phyloP scores from a whole-genome alignment of 2,113 vertebrate genomes.

The Colossoma macropomum region DNA sequence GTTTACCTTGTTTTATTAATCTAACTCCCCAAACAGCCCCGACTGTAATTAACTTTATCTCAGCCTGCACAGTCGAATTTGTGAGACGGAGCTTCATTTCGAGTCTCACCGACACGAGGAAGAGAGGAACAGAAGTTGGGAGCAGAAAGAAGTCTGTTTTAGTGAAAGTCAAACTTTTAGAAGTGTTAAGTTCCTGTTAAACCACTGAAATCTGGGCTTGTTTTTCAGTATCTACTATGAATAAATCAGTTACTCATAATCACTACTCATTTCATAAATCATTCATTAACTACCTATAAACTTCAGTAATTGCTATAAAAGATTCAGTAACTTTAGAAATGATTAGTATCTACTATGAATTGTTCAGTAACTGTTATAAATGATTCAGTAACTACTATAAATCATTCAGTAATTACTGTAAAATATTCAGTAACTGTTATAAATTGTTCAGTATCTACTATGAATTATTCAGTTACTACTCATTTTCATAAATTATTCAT shows the following conservation, averaged over 20 bases:
- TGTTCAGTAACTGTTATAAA: no score
- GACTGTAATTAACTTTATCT: conserved; percentile 8
- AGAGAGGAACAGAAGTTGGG: not conserved
- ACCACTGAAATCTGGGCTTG: no score
- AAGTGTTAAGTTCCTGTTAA: not conserved
- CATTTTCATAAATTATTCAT: no score
- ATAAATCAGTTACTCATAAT: no score
- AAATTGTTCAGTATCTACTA: no score
- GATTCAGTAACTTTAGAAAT: no score
- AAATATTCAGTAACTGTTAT: not conserved
- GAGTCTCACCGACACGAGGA: not conserved
- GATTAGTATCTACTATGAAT: no score
- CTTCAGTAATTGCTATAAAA: not conserved
- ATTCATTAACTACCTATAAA: not conserved
- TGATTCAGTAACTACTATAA: not conserved
- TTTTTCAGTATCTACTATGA: not conserved
- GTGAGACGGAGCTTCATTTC: not conserved
- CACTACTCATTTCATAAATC: not conserved
- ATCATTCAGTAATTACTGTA: not conserved
- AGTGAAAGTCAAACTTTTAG: no score
- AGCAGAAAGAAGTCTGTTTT: not conserved
- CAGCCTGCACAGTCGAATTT: not conserved
- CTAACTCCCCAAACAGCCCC: not conserved
- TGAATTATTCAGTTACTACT: no score
- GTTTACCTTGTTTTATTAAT: conserved; percentile 14